Evolutionary conservation across 2,888 invertebrate species (phyloP).

Genomic region (Buathra laborator): DNA sequence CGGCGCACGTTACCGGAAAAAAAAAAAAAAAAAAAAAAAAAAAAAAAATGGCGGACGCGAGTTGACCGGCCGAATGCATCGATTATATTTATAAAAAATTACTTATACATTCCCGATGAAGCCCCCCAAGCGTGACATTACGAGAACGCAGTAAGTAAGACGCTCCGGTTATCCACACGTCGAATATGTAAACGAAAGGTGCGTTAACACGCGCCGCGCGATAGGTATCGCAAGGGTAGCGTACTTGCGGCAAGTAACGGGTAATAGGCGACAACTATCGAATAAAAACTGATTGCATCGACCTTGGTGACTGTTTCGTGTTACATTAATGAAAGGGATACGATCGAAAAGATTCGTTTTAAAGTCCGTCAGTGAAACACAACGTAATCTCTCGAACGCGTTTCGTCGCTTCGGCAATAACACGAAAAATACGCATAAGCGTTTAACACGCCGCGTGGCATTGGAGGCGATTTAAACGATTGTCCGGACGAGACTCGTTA

Average conservation of each 20-base stretch:
- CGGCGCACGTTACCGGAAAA: background rate
- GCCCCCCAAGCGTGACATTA: background rate
- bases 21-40: background rate
- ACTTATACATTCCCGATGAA: slow-evolving; percentile 15
- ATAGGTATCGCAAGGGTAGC: background rate
- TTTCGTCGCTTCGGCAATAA: background rate
- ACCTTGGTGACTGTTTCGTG: background rate
- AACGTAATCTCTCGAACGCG: background rate
- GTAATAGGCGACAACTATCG: background rate
- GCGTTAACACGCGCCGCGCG: background rate
- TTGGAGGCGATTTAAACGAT: slow-evolving; percentile 30
- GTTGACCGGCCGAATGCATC: background rate
- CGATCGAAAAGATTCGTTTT: background rate
- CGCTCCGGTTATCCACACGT: too few species aligned
- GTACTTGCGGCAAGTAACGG: background rate
- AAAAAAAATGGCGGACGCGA: background rate
- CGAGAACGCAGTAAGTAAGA: background rate
- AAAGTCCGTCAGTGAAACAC: background rate
- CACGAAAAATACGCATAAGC: background rate
- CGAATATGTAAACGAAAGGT: background rate
- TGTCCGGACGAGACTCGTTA: slow-evolving; percentile 57
- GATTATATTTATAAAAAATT: slow-evolving; percentile 22
- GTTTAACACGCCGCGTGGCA: slow-evolving; percentile 21
- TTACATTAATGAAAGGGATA: background rate
- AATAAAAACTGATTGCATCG: background rate